A percentile compares a stretch with the other conserved stretches of the same genome.
Evolutionary conservation across 1,140 invertebrate genomes (phyloP).

Genomic region (Parapsyche elsis): DNA sequence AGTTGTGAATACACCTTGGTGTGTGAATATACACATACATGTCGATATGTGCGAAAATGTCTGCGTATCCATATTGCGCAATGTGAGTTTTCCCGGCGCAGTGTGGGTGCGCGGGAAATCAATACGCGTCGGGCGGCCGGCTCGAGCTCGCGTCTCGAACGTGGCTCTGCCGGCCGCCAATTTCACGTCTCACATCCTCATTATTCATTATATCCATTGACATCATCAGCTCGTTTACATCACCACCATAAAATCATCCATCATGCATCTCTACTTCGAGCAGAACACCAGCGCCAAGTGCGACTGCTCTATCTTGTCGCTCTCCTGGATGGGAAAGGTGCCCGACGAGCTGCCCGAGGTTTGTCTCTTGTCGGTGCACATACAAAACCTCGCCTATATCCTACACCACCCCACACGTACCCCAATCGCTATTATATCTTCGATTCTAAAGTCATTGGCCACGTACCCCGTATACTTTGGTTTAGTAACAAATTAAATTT

Average conservation of each 20-base stretch:
- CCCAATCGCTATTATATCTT: too few species aligned
- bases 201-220: too few species aligned
- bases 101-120: slow-evolving; percentile 50
- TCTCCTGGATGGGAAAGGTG: slow-evolving; percentile 98
- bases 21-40: too few species aligned
- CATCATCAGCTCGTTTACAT: too few species aligned
- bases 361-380: slow-evolving; percentile 59
- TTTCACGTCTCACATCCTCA: too few species aligned
- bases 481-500: too few species aligned
- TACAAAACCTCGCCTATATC: too few species aligned
- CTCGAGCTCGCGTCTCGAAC: neutral
- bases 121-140: slow-evolving; percentile 47
- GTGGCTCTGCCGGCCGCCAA: slow-evolving; percentile 21
- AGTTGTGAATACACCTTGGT: too few species aligned
- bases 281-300: slow-evolving; percentile 91
- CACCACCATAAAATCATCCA: too few species aligned
- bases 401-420: too few species aligned
- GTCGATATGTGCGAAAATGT: neutral
- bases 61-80: neutral
- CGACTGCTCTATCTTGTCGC: slow-evolving; percentile 93
- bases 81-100: slow-evolving; percentile 11
- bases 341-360: slow-evolving; percentile 94
- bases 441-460: too few species aligned
- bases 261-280: slow-evolving; percentile 93
- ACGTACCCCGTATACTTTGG: too few species aligned